Percentiles rank a stretch among this genome's conserved stretches.
phyloP scores from a whole-genome alignment of 2,113 vertebrate genomes.

The Sceloporus tristichus region DNA sequence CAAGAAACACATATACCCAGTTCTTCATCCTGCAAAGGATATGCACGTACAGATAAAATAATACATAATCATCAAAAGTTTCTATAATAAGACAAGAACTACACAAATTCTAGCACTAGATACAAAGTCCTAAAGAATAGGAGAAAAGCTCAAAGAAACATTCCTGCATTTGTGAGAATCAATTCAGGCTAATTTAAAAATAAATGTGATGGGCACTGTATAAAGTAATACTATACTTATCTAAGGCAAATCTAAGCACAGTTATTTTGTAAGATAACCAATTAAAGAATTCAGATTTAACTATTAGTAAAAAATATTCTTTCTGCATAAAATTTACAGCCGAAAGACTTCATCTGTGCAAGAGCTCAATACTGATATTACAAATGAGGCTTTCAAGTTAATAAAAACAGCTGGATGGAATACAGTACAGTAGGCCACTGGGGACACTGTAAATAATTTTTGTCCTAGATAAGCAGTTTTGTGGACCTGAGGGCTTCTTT shows the following conservation, averaged over 20 bases:
- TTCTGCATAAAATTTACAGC: neutral
- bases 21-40: neutral
- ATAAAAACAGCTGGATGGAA: neutral
- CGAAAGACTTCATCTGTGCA: neutral
- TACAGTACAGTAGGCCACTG: neutral
- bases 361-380: neutral
- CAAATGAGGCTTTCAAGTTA: neutral
- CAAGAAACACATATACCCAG: neutral
- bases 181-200: neutral
- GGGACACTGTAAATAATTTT: neutral
- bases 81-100: too few species aligned
- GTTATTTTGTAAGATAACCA: neutral
- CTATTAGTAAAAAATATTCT: neutral
- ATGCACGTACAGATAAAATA: neutral
- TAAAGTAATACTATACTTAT: neutral
- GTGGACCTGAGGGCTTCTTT: neutral
- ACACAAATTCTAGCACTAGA: neutral
- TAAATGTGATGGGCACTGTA: neutral
- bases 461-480: neutral
- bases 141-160: neutral
- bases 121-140: neutral
- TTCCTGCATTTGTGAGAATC: neutral
- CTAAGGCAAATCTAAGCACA: neutral
- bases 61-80: neutral
- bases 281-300: neutral